Percentiles rank a stretch among this genome's conserved stretches.
Evolutionary conservation across 2,888 invertebrate genomes (phyloP).

Genomic region (Drosophila paracracens): DNA sequence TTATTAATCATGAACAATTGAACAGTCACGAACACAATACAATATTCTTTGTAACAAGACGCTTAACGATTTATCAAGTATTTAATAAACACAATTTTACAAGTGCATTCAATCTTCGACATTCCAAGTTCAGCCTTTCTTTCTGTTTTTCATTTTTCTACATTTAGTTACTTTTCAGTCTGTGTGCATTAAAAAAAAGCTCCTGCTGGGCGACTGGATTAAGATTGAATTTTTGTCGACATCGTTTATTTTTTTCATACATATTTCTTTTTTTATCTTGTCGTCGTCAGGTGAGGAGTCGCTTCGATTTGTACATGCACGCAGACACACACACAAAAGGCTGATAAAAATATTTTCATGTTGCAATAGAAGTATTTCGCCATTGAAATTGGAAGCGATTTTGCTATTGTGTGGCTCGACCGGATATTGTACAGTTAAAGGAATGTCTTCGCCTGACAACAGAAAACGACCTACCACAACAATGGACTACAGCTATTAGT

Average conservation of each 20-base stretch:
- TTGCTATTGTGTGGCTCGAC: constrained; percentile 65
- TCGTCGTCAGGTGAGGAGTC: constrained; percentile 66
- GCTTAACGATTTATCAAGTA: neutral
- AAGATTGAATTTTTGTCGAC: constrained; percentile 69
- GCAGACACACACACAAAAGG: constrained; percentile 39
- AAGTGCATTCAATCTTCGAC: constrained; percentile 16
- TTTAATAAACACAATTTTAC: neutral
- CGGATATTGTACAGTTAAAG: constrained; percentile 80
- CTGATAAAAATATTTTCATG: constrained; percentile 76
- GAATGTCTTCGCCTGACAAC: constrained; percentile 60
- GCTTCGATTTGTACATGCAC: constrained; percentile 43
- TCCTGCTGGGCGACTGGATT: constrained; percentile 65
- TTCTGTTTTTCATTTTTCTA: constrained; percentile 16
- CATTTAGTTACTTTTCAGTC: constrained; percentile 57
- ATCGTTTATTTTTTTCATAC: constrained; percentile 8
- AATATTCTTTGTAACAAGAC: neutral
- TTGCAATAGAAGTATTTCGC: constrained; percentile 73
- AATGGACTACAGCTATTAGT: constrained; percentile 68
- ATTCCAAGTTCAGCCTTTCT: neutral
- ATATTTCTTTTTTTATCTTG: constrained; percentile 49
- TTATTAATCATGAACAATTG: neutral
- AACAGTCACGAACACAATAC: neutral
- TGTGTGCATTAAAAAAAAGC: constrained; percentile 14
- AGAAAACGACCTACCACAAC: constrained; percentile 38
- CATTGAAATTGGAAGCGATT: constrained; percentile 79